Evolutionary conservation across 2,113 vertebrate genomes (phyloP).

Genomic region (Eulacestoma nigropectus): DNA sequence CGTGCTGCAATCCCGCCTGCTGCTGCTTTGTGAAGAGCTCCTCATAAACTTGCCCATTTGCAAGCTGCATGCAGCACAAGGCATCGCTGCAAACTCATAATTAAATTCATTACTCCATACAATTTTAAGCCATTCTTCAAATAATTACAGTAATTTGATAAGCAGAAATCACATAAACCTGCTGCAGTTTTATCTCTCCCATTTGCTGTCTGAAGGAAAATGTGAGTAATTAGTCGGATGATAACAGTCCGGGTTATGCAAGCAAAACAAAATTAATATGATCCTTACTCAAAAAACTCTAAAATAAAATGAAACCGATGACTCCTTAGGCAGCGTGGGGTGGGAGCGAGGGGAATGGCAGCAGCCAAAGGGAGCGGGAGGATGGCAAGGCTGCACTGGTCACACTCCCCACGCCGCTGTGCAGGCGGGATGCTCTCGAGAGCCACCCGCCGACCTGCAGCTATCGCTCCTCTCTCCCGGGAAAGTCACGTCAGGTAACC

Average conservation of each 20-base stretch:
- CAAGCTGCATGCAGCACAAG: conserved; percentile 21
- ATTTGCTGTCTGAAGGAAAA: conserved; percentile 68
- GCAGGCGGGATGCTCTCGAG: not conserved
- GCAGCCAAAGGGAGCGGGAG: not conserved
- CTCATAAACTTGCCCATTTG: conserved; percentile 25
- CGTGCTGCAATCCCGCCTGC: not conserved
- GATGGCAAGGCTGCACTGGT: not conserved
- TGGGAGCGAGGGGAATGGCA: not conserved
- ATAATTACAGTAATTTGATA: conserved; percentile 72
- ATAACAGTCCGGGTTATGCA: conserved; percentile 62
- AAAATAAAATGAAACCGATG: not conserved
- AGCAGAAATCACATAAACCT: conserved; percentile 68
- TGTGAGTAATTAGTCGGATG: conserved; percentile 60
- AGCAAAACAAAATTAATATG: conserved; percentile 68
- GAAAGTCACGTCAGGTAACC: conserved; percentile 60
- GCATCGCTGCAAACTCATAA: conserved; percentile 59
- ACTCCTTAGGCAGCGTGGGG: not conserved
- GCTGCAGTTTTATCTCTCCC: conserved; percentile 66
- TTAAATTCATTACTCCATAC: conserved; percentile 67
- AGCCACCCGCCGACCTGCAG: not conserved
- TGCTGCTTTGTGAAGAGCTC: not conserved
- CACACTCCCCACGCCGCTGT: not conserved
- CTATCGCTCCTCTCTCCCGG: not conserved
- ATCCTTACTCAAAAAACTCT: conserved; percentile 6
- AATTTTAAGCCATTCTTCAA: conserved; percentile 70